Conservation (phyloP, 2,888 invertebrate genomes). For the Athripsodes cinereus region DNA sequence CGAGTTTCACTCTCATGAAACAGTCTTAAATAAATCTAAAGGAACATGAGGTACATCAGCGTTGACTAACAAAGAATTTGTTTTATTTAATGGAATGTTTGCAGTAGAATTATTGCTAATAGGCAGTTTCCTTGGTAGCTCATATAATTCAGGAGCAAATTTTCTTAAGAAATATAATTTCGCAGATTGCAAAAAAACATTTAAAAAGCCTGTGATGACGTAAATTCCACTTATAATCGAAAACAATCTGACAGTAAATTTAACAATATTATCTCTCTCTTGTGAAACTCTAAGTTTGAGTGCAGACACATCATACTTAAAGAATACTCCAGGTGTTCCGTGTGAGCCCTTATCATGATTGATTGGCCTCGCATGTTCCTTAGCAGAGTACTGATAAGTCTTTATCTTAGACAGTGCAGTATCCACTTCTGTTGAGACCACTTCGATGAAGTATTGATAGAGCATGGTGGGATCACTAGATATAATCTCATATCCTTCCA, state of each 20-base stretch:
- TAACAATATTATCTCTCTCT: conserved; percentile 67
- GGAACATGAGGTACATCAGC: conserved; percentile 11
- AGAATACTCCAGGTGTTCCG: conserved; percentile 89
- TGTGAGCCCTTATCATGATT: conserved; percentile 68
- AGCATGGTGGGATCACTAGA: conserved; percentile 65
- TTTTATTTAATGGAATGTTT: neutral
- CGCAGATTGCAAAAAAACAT: conserved; percentile 12
- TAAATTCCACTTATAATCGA: conserved; percentile 91
- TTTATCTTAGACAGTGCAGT: conserved; percentile 65
- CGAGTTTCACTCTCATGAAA: conserved; percentile 3
- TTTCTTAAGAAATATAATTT: conserved; percentile 11
- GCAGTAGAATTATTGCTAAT: neutral
- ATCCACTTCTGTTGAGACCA: conserved; percentile 92
- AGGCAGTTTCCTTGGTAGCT: conserved; percentile 13
- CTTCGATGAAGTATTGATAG: conserved; percentile 91
- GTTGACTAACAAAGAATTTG: conserved; percentile 9
- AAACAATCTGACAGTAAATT: conserved; percentile 82
- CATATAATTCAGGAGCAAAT: conserved; percentile 16
- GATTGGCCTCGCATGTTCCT: conserved; percentile 79
- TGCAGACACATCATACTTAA: conserved; percentile 92
- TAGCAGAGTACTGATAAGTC: conserved; percentile 92
- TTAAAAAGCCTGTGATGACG: conserved; percentile 62
- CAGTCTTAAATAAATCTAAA: conserved; percentile 11
- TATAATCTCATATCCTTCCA: conserved; percentile 91
- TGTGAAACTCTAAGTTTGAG: conserved; percentile 78